Evolutionary conservation across 2,888 invertebrate species (phyloP).

Genomic region (Acleris laterana): DNA sequence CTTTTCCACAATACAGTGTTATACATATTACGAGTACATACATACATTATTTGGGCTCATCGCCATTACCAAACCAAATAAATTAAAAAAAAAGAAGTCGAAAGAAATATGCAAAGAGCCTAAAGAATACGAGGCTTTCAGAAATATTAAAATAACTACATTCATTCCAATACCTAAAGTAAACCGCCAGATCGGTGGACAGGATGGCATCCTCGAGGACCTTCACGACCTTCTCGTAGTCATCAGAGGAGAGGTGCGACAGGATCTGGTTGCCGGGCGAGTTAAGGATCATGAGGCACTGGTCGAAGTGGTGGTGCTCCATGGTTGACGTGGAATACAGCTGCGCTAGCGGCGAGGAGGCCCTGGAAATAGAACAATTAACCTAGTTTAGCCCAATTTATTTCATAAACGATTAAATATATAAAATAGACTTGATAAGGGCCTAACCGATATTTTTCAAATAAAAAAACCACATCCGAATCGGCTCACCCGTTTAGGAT

Average conservation of each 20-base stretch:
- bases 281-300: slow-evolving; percentile 97
- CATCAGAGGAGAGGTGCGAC: slow-evolving; percentile 93
- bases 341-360: slow-evolving; percentile 95
- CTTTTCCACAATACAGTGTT: too few species aligned
- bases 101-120: too few species aligned
- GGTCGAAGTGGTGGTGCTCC: slow-evolving; percentile 99
- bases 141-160: too few species aligned
- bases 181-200: slow-evolving; percentile 96
- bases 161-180: slow-evolving; percentile 89
- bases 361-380: slow-evolving; percentile 82
- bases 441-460: too few species aligned
- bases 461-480: too few species aligned
- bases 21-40: too few species aligned
- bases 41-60: too few species aligned
- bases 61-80: too few species aligned
- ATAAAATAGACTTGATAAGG: too few species aligned
- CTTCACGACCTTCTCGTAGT: slow-evolving; percentile 95
- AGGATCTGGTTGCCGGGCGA: slow-evolving; percentile 97
- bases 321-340: slow-evolving; percentile 97
- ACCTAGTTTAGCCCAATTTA: not conserved
- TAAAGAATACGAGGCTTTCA: too few species aligned
- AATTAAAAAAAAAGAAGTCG: too few species aligned
- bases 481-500: too few species aligned
- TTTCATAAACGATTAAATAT: not conserved
- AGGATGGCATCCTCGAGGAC: slow-evolving; percentile 97